A percentile compares a stretch with the other conserved stretches of the same genome.
Evolutionary conservation across 2,797 vertebrate species (phyloP).

Genomic region (Limnodromus scolopaceus): DNA sequence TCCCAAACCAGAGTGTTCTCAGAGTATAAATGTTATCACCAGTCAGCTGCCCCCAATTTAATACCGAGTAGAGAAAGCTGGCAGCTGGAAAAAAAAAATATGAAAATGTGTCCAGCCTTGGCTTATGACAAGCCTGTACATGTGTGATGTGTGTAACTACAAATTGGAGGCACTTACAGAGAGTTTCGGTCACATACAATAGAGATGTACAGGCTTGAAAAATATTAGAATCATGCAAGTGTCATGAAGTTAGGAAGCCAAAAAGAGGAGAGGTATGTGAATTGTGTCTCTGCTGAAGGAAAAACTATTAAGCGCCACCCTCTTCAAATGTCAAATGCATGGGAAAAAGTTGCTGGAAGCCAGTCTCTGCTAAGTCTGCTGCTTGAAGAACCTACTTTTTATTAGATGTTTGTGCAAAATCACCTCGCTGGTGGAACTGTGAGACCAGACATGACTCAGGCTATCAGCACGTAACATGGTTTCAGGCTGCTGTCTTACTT

Average conservation of each 20-base stretch:
- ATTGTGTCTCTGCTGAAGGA: not conserved
- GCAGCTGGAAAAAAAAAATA: not conserved
- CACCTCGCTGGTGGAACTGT: not conserved
- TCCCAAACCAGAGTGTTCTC: not conserved
- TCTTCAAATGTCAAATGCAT: conserved; percentile 32
- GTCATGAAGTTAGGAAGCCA: not conserved
- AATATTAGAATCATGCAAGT: not conserved
- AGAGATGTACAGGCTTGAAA: not conserved
- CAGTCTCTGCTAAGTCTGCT: not conserved
- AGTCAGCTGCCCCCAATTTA: not conserved
- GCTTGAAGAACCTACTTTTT: not conserved
- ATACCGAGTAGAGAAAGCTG: not conserved
- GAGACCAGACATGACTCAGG: conserved; percentile 55
- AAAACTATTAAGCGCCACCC: not conserved
- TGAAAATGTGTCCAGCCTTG: not conserved
- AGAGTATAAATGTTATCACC: not conserved
- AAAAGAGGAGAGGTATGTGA: not conserved
- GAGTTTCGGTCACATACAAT: not conserved
- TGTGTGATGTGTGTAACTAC: not conserved
- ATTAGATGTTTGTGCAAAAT: conserved; percentile 24
- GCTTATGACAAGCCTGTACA: not conserved
- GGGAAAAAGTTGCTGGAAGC: conserved; percentile 15
- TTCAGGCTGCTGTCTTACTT: conserved; percentile 51
- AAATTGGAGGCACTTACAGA: not conserved
- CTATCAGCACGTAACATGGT: conserved; percentile 15